Evolutionary conservation across 2,888 invertebrate genomes (phyloP).

Genomic region (Crocallis elinguaria): DNA sequence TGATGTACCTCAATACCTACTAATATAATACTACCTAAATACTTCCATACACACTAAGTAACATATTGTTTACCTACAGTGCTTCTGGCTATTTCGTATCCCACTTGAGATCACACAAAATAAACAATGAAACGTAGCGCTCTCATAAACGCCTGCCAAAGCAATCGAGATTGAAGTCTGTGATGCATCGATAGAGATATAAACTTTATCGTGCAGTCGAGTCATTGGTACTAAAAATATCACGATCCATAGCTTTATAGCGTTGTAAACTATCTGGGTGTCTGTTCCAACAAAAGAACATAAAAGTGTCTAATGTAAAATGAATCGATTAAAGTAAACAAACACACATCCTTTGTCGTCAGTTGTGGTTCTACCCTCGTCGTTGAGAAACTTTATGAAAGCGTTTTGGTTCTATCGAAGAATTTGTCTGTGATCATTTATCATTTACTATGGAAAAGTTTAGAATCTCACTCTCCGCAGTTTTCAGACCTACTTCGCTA

Average conservation of each 20-base stretch:
- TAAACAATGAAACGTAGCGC: constrained; percentile 3
- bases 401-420: background rate
- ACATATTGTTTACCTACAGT: background rate
- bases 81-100: constrained; percentile 11
- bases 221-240: constrained; percentile 17
- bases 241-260: constrained; percentile 22
- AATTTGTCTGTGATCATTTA: background rate
- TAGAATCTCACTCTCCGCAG: too few relatives aligned
- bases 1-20: too few relatives aligned
- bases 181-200: constrained; percentile 14
- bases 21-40: too few relatives aligned
- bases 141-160: constrained; percentile 11
- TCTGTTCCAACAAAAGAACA: constrained; percentile 18
- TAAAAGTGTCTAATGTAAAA: constrained; percentile 21
- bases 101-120: constrained; percentile 8
- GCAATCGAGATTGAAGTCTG: constrained; percentile 2
- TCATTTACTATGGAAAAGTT: too few relatives aligned
- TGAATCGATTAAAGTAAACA: background rate
- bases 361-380: background rate
- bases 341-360: constrained; percentile 1
- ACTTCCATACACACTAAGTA: background rate
- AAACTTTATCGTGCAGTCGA: constrained; percentile 20
- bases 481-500: too few relatives aligned
- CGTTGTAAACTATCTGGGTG: constrained; percentile 20
- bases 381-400: background rate